Percentiles rank a stretch among this genome's conserved stretches.
These are phyloP conservation scores for Drosophila prosaltans DNA, from an alignment of 1,140 invertebrate genomes.

Conservation along the genomic window DNA sequence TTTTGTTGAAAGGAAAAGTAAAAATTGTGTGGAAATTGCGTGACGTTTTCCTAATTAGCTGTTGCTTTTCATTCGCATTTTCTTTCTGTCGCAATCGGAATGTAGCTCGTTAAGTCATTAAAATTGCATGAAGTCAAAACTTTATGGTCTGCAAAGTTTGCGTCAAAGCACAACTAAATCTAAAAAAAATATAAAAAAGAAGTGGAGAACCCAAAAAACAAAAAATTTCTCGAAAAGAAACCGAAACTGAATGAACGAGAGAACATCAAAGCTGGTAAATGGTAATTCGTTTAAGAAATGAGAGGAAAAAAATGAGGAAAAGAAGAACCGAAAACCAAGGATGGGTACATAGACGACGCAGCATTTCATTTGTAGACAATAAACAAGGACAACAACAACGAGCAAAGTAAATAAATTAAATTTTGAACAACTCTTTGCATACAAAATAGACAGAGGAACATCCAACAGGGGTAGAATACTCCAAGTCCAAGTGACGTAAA, in stretches of 20 bases:
- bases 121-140: constrained; percentile 81
- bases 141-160: constrained; percentile 80
- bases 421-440: constrained; percentile 77
- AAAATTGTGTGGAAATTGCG: constrained; percentile 69
- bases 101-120: constrained; percentile 80
- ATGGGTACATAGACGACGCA: constrained; percentile 40
- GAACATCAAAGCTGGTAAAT: constrained; percentile 75
- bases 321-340: constrained; percentile 13
- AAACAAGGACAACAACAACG: constrained; percentile 56
- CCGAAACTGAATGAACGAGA: constrained; percentile 35
- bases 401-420: constrained; percentile 77
- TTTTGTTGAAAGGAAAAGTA: constrained; percentile 56
- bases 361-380: constrained; percentile 77
- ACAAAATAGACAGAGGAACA: constrained; percentile 56
- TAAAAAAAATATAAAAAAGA: constrained; percentile 22
- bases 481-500: not conserved
- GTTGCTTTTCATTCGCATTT: constrained; percentile 43
- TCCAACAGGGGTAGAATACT: not conserved
- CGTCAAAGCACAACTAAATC: constrained; percentile 68
- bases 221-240: constrained; percentile 28
- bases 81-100: constrained; percentile 54
- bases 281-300: constrained; percentile 74
- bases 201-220: constrained; percentile 18
- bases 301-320: constrained; percentile 45
- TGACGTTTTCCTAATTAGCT: constrained; percentile 74